Evolutionary conservation across 2,113 vertebrate species (phyloP).

Genomic region (Formicarius rufipectus): DNA sequence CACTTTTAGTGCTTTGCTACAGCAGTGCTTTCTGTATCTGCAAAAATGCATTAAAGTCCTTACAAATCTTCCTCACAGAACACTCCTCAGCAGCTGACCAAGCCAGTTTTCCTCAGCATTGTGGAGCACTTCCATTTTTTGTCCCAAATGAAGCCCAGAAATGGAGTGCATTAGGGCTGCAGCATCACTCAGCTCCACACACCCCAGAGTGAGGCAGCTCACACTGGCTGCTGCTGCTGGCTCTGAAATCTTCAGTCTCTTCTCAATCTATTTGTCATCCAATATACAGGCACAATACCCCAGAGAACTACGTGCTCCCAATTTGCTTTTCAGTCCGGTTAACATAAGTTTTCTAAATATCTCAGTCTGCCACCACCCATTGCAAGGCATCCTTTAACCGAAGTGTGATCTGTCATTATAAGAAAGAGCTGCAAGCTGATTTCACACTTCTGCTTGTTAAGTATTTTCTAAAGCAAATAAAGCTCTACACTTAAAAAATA

Average conservation of each 20-base stretch:
- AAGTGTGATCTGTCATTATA: not conserved
- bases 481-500: not conserved
- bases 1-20: not conserved
- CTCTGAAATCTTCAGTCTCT: not conserved
- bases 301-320: fast-evolving
- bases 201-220: not conserved
- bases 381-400: not conserved
- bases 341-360: not conserved
- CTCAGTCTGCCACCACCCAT: not conserved
- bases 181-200: not conserved
- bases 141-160: not conserved
- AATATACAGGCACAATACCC: not conserved
- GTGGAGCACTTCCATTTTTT: not conserved
- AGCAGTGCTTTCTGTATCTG: not conserved
- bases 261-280: not conserved
- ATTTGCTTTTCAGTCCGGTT: not conserved
- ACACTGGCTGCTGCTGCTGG: not conserved
- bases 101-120: not conserved
- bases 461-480: constrained; percentile 25
- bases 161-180: not conserved
- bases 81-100: not conserved
- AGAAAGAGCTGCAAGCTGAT: not conserved
- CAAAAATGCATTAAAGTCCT: not conserved
- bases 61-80: not conserved
- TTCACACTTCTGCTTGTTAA: constrained; percentile 36